A percentile compares a stretch with the other conserved stretches of the same genome.
Evolutionary conservation across 2,888 invertebrate species (phyloP).

Genomic region (Cistogaster globosa): DNA sequence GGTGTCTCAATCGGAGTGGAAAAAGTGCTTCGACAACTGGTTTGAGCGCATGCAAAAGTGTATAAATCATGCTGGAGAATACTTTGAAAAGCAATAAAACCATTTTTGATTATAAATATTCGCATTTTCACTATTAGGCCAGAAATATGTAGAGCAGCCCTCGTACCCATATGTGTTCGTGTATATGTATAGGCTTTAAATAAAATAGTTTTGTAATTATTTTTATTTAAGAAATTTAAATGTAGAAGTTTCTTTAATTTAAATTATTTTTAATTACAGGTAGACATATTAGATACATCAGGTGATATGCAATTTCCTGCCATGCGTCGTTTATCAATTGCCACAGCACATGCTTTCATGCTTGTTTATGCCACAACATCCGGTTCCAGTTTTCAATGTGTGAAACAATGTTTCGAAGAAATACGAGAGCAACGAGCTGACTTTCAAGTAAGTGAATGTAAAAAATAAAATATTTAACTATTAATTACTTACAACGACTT

Average conservation of each 20-base stretch:
- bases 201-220: too few species aligned
- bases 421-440: slow-evolving; percentile 91
- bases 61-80: too few species aligned
- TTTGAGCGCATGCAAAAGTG: too few species aligned
- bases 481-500: background rate
- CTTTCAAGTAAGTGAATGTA: slow-evolving; percentile 84
- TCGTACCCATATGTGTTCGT: too few species aligned
- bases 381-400: slow-evolving; percentile 88
- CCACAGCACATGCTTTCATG: slow-evolving; percentile 94
- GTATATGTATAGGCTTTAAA: too few species aligned
- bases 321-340: slow-evolving; percentile 93
- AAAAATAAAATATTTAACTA: background rate
- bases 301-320: slow-evolving; percentile 95
- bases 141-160: too few species aligned
- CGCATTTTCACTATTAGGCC: too few species aligned
- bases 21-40: too few species aligned
- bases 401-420: slow-evolving; percentile 91
- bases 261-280: slow-evolving; percentile 79
- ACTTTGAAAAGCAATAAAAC: too few species aligned
- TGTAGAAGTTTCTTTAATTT: background rate
- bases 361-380: slow-evolving; percentile 92
- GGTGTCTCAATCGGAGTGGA: too few species aligned
- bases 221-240: too few species aligned
- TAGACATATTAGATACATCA: slow-evolving; percentile 91
- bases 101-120: too few species aligned